Evolutionary conservation across 2,797 vertebrate species (phyloP), one percentile per base, ranked within the genome.

Genomic region (Eurystomus glaucurus): DNA sequence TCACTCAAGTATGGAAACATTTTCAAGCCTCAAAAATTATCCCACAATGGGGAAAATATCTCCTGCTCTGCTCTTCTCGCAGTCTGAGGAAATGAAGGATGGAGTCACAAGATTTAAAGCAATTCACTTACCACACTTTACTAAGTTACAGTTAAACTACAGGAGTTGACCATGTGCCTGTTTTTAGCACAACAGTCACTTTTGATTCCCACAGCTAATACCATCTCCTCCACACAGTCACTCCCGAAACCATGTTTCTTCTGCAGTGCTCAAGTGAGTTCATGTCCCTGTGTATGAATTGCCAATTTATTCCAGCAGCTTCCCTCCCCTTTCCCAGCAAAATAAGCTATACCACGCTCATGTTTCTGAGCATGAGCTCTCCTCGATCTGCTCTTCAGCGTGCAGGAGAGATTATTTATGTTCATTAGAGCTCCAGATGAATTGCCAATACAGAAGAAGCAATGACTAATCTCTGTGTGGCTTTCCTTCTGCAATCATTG

Each of bases 101-200:
- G 7, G 92, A 96, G 95, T 97, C 96, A 97, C 75, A 95, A 95
- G 95, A 93, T 84, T 96, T 91, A 82, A 94, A 97, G 95, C 92
- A 95, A 79, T 94, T 97, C 90, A 64, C 92, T 96, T 93, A 95
- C 93, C 95, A 22, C 95, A 96, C 97, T 97, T 97, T 97, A 97
- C 96, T 95, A 60, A 95, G 94, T 97, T 97, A 97, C 95, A 95
- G 64, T 90, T 91, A 78, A 93, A 14, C 94, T 97, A 60, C 92
- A 92, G 87, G 45, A 90, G 93, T 93, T 91, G 91, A 96, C 92
- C 68, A 10, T 68, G 78, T 96, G 97, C 95, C 94, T 95, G 95
- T 64, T 97, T 95, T 95, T 95, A 96, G 94, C 81, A 88, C 89
- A 94, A 58, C 85, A 94, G 74, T 82, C 88, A 85, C 68, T 96